phyloP scores from a whole-genome alignment of 2,888 invertebrate genomes.

The Pyrgus malvae region DNA sequence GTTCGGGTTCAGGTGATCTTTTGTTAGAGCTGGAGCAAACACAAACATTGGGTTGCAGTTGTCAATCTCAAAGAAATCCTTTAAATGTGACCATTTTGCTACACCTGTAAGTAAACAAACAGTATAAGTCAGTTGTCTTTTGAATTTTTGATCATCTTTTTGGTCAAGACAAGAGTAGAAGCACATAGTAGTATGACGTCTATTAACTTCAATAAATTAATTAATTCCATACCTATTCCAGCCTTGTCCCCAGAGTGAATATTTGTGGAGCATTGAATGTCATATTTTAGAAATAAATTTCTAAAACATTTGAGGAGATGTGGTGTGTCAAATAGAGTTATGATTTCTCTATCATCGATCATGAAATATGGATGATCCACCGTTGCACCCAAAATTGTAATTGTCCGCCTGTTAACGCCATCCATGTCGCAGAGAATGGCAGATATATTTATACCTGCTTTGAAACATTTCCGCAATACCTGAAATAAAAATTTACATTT shows the following conservation, averaged over 20 bases:
- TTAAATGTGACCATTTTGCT: background rate
- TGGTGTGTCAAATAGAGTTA: constrained; percentile 29
- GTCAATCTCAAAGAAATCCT: background rate
- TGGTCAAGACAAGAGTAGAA: no score
- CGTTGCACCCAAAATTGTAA: constrained; percentile 28
- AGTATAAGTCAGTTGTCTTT: no score
- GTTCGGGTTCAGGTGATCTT: background rate
- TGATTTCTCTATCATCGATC: constrained; percentile 25
- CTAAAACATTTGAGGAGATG: constrained; percentile 33
- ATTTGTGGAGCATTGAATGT: no score
- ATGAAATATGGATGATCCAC: constrained; percentile 5
- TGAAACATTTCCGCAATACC: constrained; percentile 30
- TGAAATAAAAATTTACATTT: no score
- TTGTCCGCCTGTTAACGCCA: constrained; percentile 30
- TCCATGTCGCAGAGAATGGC: constrained; percentile 33
- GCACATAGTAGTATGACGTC: no score
- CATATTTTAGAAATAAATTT: constrained; percentile 32
- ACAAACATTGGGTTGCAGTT: background rate
- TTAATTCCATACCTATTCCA: no score
- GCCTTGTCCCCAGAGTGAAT: no score
- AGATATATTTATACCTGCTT: constrained; percentile 23
- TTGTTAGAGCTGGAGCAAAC: background rate
- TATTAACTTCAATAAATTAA: no score
- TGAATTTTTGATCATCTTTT: no score
- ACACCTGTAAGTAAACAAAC: no score